phyloP scores from a whole-genome alignment of 1,140 invertebrate genomes.

The Aethina tumida region DNA sequence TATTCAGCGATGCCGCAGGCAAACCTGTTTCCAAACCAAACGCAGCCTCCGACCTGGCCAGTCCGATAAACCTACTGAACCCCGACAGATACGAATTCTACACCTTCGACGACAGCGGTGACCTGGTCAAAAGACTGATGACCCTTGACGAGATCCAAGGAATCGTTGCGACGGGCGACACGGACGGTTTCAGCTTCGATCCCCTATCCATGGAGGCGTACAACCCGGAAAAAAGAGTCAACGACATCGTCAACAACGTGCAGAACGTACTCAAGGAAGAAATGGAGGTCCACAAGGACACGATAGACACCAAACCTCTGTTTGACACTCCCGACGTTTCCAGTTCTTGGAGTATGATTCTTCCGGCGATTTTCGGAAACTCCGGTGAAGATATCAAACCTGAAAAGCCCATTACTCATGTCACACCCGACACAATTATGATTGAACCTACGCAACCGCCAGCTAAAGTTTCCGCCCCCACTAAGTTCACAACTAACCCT shows the following conservation, averaged over 20 bases:
- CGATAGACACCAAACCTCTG: conserved; percentile 39
- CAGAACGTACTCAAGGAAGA: conserved; percentile 71
- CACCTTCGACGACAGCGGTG: conserved; percentile 70
- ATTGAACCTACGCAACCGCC: conserved; percentile 22
- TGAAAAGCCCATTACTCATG: conserved; percentile 20
- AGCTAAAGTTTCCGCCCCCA: conserved; percentile 17
- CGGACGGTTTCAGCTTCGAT: conserved; percentile 36
- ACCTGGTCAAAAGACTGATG: conserved; percentile 71
- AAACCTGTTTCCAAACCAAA: conserved; percentile 46
- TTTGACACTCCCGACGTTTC: conserved; percentile 59
- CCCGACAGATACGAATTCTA: conserved; percentile 78
- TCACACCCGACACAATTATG: conserved; percentile 30
- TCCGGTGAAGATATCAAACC: conserved; percentile 38
- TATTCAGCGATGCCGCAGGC: conserved; percentile 51
- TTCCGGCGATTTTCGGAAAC: conserved; percentile 66
- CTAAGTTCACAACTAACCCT: conserved; percentile 15
- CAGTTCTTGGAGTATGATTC: conserved; percentile 66
- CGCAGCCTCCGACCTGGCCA: conserved; percentile 48
- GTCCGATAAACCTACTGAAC: conserved; percentile 61
- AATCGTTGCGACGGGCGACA: conserved; percentile 67
- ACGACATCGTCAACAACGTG: conserved; percentile 68
- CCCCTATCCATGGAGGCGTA: conserved; percentile 29
- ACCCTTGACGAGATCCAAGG: conserved; percentile 72
- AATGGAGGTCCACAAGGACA: conserved; percentile 50
- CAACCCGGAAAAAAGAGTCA: conserved; percentile 54